Evolutionary conservation across 2,888 invertebrate genomes (phyloP).

Genomic region (Meghimatium bilineatum): DNA sequence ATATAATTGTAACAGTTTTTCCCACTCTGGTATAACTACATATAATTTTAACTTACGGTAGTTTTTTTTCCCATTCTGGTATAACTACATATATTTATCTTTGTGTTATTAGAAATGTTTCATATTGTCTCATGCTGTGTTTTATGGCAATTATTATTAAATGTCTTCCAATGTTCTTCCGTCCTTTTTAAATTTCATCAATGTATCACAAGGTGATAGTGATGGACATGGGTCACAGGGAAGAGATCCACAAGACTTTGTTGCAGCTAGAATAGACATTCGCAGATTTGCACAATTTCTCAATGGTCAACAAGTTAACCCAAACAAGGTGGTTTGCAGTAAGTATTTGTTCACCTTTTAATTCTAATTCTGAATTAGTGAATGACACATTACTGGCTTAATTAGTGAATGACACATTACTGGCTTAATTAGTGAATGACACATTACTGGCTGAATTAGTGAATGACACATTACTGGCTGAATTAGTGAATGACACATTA

Average conservation of each 20-base stretch:
- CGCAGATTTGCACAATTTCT: conserved; percentile 88
- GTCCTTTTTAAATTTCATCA: neutral
- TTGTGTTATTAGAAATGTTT: too few species aligned
- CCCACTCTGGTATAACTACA: too few species aligned
- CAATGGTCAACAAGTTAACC: conserved; percentile 86
- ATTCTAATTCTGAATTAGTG: neutral
- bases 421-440: neutral
- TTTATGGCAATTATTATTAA: too few species aligned
- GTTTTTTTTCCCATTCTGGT: too few species aligned
- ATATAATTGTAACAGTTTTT: too few species aligned
- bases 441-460: neutral
- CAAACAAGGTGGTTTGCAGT: conserved; percentile 84
- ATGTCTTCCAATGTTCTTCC: neutral
- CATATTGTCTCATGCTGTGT: too few species aligned
- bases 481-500: neutral
- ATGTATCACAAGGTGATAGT: conserved; percentile 45
- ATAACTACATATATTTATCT: too few species aligned
- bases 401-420: neutral
- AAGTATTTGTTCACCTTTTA: conserved; percentile 60
- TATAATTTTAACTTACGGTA: too few species aligned
- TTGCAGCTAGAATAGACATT: conserved; percentile 82
- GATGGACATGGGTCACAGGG: conserved; percentile 43
- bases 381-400: neutral
- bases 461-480: neutral
- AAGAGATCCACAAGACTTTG: conserved; percentile 64